Conservation (phyloP, 2,113 vertebrate genomes). For the Cyprinodon variegatus region DNA sequence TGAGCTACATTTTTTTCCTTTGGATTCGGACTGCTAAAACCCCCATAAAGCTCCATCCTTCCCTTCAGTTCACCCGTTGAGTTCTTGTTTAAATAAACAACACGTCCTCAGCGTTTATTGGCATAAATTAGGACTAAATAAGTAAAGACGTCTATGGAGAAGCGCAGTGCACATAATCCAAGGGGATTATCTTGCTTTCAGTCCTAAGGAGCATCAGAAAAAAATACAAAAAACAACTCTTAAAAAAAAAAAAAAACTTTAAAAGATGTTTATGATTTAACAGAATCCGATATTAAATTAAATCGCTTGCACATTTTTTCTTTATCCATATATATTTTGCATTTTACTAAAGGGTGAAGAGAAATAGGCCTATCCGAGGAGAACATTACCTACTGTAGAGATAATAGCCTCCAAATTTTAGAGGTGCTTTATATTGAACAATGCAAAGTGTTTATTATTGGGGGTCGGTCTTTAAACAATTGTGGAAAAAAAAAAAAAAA, state of each 20-base stretch:
- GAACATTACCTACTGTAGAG: not conserved
- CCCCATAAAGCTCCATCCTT: slow-evolving; percentile 12
- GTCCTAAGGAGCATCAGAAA: not conserved
- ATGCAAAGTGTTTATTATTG: too few species aligned
- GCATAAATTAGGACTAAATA: slow-evolving; percentile 23
- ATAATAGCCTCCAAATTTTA: too few species aligned
- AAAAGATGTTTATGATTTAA: not conserved
- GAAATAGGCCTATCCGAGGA: not conserved
- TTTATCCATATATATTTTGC: too few species aligned
- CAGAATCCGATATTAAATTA: not conserved
- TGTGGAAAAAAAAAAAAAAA: too few species aligned
- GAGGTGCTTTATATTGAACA: too few species aligned
- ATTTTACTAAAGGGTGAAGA: not conserved
- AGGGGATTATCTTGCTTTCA: slow-evolving; percentile 14
- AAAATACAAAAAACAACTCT: slow-evolving; percentile 11
- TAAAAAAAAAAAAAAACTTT: slow-evolving; percentile 10
- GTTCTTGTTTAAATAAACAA: slow-evolving; percentile 62
- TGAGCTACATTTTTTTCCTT: not conserved
- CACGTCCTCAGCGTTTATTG: slow-evolving; percentile 49
- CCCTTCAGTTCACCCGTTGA: slow-evolving; percentile 16
- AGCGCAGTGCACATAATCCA: slow-evolving; percentile 7
- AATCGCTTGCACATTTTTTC: too few species aligned
- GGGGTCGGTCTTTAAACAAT: too few species aligned
- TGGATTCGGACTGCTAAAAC: slow-evolving; percentile 5
- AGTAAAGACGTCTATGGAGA: slow-evolving; percentile 2